Evolutionary conservation across 2,888 invertebrate species (phyloP).

Genomic region (Lapara coniferarum): DNA sequence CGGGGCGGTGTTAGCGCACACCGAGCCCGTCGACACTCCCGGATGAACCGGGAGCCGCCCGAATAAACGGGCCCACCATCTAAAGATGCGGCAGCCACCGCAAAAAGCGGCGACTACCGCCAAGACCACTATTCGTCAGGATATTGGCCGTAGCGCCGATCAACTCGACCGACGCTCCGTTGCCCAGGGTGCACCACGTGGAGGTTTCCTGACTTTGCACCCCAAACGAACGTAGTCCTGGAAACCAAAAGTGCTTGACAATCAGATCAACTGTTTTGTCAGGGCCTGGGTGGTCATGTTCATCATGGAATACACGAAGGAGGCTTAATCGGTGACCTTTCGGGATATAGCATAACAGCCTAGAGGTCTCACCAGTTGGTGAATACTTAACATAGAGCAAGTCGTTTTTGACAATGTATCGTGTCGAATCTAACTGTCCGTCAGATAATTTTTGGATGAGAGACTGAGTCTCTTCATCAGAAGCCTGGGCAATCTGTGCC

Average conservation of each 20-base stretch:
- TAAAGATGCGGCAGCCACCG: too few relatives aligned
- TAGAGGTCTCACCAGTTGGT: slow-evolving; percentile 31
- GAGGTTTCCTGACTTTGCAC: too few relatives aligned
- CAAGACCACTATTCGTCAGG: too few relatives aligned
- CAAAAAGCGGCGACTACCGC: too few relatives aligned
- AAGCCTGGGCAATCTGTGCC: slow-evolving; percentile 28
- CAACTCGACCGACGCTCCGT: too few relatives aligned
- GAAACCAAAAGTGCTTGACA: slow-evolving; percentile 30
- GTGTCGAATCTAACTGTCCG: slow-evolving; percentile 35
- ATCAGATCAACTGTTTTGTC: slow-evolving; percentile 17
- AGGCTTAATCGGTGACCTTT: slow-evolving; percentile 18
- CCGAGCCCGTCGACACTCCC: too few relatives aligned
- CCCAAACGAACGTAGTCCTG: neutral
- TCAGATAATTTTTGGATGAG: slow-evolving; percentile 36
- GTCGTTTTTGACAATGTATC: slow-evolving; percentile 33
- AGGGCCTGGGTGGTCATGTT: neutral
- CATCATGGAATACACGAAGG: neutral
- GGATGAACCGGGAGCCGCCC: too few relatives aligned
- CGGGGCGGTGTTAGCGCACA: too few relatives aligned
- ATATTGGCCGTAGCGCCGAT: too few relatives aligned
- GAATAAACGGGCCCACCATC: too few relatives aligned
- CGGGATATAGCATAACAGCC: slow-evolving; percentile 27
- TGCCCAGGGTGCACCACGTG: too few relatives aligned
- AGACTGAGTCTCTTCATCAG: slow-evolving; percentile 31
- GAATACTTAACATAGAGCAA: slow-evolving; percentile 34